Evolutionary conservation across 1,140 invertebrate species (phyloP), one percentile per base, ranked within the genome.

Genomic region (Dendrolimus punctatus): DNA sequence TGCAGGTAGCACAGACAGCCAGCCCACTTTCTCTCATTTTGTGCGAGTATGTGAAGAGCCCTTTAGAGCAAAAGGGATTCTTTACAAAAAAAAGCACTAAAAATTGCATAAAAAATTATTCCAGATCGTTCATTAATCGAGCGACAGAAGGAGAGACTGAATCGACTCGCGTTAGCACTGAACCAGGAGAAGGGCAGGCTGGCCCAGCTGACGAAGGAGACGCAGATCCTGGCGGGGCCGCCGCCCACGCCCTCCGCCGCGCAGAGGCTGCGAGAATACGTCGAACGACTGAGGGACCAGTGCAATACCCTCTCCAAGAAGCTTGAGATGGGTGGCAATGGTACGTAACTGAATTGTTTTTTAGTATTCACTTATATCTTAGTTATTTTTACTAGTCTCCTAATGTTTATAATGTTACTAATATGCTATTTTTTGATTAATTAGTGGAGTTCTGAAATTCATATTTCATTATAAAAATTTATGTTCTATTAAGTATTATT

Each of bases 61-160:
- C 23, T 23, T 23, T 23, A 23, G 23, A 23, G 23, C 3, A 23
- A 23, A 23, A 23, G 23, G 23, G 23, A 23, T 23, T 23, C 23
- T 23, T 23, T 23, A 23, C 23, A 23, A 23, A 23, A 23, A 1
- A 23, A 23, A 23, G 23, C 23, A 23, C 23, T 23, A 23, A 23
- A 23, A 23, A 23, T 23, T 23, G 3, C 23, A 23, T 23, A 23
- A 23, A 23, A 23, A 23, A 23, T n/a, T 8, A 36, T 80, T 78
- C 41, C 70, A 80, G 75, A 80, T 54, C 71, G 69, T 51, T 77
- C 77, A 9, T 65, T 88, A 37, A 85, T 91, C 55, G 78, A 88
- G 49, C 87, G 90, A 40, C 91, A 92, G 62, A 89, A 90, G 65
- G 85, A 87, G 51, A 83, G 88, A 10, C 85, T 91, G 38, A 88